Conservation (phyloP, 2,888 invertebrate genomes). For the Agriopis aurantiaria region DNA sequence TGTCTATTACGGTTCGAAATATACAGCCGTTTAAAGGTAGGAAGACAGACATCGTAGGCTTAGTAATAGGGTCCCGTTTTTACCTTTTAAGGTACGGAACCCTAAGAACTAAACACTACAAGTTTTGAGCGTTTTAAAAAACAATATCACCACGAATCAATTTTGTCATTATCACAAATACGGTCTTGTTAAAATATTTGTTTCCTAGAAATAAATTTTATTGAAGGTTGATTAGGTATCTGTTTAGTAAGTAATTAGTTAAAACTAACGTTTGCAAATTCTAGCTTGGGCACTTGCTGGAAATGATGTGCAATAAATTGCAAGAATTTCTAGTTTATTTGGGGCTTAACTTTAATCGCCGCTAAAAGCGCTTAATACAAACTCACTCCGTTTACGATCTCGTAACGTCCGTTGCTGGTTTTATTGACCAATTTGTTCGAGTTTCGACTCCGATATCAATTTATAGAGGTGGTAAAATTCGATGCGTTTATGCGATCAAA, state of each 20-base stretch:
- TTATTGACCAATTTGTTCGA: constrained; percentile 45
- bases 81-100: too few species aligned
- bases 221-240: too few species aligned
- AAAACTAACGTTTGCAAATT: background rate
- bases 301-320: background rate
- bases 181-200: too few species aligned
- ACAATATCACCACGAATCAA: too few species aligned
- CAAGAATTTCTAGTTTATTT: background rate
- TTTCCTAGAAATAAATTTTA: too few species aligned
- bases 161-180: too few species aligned
- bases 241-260: too few species aligned
- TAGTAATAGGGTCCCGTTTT: too few species aligned
- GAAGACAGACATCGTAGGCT: too few species aligned
- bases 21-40: too few species aligned
- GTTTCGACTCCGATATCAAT: constrained; percentile 41
- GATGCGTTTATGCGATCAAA: constrained; percentile 24
- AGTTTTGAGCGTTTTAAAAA: background rate
- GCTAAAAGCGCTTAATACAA: constrained; percentile 15
- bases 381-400: constrained; percentile 15
- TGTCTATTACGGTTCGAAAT: too few species aligned
- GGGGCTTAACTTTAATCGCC: constrained; percentile 5
- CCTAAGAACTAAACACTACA: too few species aligned
- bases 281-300: background rate
- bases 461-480: constrained; percentile 39
- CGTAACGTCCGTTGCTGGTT: constrained; percentile 42